Evolutionary conservation across 2,888 invertebrate species (phyloP), one percentile per base, ranked within the genome.

Genomic region (Antheraea assamensis): DNA sequence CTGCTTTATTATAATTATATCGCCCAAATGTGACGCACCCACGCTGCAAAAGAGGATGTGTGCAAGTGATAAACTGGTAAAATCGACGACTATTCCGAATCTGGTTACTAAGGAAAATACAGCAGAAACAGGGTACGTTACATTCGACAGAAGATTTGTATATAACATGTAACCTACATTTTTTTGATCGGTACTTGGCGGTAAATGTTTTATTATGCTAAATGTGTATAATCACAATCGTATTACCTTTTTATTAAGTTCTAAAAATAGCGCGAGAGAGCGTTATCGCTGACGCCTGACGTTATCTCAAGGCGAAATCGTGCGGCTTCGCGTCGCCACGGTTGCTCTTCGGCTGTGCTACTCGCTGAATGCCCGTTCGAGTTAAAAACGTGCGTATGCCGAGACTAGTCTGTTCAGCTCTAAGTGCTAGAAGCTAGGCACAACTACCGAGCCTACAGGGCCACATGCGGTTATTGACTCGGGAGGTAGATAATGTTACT

Each of bases 291-390:
- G 85, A 86, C 89, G 91, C 91, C 86, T 82, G 85, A 86, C 89
- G 91, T 92, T 94, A 93, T 94, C 93, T 93, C 90, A 91, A 90
- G 90, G 91, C 90, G 88, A 92, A 89, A 91, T 90, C 88, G 80
- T 81, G 80, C 77, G 78, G 76, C 76, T 76, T 76, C 75, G 81
- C 78, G 81, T 78, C 76, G 81, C 76, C 76, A 77, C 78, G 76
- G 78, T 76, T 80, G 78, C 76, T 78, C 76, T 74, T 77, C 76
- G 75, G 73, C 70, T 52, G 72, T 61, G 72, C 47, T 42, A 70
- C n/a, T 21, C 58, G 58, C 30, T 49, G 68, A 47, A 47, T 31
- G 55, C 52, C 52, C 1, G 15, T n/a, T 42, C 24, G 61, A 30
- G 61, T n/a, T 21, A 35, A 31, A 17, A 66, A 24, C 47, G 52